Evolutionary conservation across 2,888 invertebrate genomes (phyloP), one percentile per base, ranked within the genome.

Genomic region (Sepiola atlantica): DNA sequence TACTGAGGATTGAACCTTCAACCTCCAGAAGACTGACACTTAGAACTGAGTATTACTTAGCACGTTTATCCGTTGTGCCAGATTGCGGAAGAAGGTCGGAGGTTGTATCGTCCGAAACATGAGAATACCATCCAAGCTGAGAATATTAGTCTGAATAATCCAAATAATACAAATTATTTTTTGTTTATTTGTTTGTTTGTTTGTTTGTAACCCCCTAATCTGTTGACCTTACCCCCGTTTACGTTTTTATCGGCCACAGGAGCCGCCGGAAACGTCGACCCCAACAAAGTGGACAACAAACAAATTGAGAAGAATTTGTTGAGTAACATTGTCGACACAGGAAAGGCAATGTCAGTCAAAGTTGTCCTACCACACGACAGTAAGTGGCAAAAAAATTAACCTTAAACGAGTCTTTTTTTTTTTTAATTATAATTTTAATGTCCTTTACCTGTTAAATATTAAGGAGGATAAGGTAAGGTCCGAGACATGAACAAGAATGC

Each of bases 241-340:
- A 18, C 54, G 24, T 21, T 28, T 92, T 55, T 92, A 16, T 16
- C 92, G n/a, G 35, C 35, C 6, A 28, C 55, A 28, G 32, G 35
- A 55, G 92, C 92, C 28, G 32, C 55, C n/a, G 92, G 54, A 21
- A 12, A 28, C 28, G 24, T 20, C n/a, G 92, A 92, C 55, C 54
- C 35, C 45, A 92, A 92, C 55, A 92, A 92, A 55, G 54, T 92
- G n/a, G 92, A 92, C 92, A 92, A 92, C 28, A 92, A 92, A 32
- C 92, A 92, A 55, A 54, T 92, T 4, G 92, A 92, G n/a, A 45
- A 55, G 20, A 55, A 92, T 12, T 54, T 92, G 92, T 28, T 92
- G n/a, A 92, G 45, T 54, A 92, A 92, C 55, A 92, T n/a, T 16
- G 92, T 92, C 1, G 92, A 92, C 18, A 92, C 54, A 18, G 92